Percentiles rank a stretch among this genome's conserved stretches.
phyloP scores from a whole-genome alignment of 1,140 invertebrate species.

The Diuraphis noxia region DNA sequence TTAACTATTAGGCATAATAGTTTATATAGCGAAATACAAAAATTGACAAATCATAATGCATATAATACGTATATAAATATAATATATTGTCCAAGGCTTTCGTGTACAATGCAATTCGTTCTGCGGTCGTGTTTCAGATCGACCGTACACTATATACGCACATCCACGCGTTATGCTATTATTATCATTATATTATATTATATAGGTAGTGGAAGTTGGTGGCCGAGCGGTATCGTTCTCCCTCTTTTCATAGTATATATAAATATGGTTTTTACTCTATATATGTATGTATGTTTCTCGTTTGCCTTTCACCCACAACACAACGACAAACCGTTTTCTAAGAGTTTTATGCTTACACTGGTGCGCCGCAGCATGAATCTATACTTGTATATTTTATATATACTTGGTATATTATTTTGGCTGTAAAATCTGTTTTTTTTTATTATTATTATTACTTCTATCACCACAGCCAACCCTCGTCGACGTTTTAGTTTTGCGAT shows the following conservation, averaged over 20 bases:
- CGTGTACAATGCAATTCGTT: slow-evolving; percentile 44
- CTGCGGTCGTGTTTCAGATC: slow-evolving; percentile 29
- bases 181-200: neutral
- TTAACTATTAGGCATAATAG: no score
- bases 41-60: slow-evolving; percentile 15
- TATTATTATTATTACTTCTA: neutral
- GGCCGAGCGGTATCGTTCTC: neutral
- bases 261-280: neutral
- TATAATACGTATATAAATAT: slow-evolving; percentile 6
- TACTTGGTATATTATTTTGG: neutral
- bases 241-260: neutral
- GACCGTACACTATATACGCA: neutral
- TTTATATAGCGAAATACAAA: neutral
- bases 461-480: neutral
- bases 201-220: neutral
- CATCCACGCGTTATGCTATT: neutral
- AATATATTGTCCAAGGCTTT: slow-evolving; percentile 17
- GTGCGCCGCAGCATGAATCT: neutral
- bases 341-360: neutral
- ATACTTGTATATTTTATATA: neutral
- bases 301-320: slow-evolving; percentile 46
- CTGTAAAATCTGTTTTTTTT: neutral
- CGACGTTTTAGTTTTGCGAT: neutral
- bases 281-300: neutral
- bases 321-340: neutral